These are phyloP conservation scores for Strigamia crassipes DNA, from an alignment of 2,888 invertebrate species.

Conservation along the genomic window DNA sequence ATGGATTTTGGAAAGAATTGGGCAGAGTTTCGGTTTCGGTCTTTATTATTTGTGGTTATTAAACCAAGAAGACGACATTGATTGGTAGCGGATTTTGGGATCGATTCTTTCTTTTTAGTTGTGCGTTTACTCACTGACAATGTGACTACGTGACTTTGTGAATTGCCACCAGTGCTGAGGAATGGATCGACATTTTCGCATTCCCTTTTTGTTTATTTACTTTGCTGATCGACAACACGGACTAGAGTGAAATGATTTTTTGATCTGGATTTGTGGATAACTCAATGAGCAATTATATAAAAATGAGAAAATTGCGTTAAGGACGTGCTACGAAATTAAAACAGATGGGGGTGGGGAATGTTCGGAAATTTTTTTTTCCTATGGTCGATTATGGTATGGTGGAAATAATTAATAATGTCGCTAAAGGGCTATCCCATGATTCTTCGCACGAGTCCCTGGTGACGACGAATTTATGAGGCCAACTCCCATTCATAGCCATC, in stretches of 20 bases:
- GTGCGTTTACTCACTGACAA: neutral
- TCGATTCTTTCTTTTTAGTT: neutral
- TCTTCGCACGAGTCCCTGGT: slow-evolving; percentile 7
- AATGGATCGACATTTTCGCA: no score
- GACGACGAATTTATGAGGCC: slow-evolving; percentile 26
- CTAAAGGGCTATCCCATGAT: slow-evolving; percentile 23
- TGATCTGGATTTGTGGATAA: no score
- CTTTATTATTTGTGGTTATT: neutral
- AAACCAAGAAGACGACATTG: neutral
- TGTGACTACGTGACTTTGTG: no score
- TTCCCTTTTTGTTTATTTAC: no score
- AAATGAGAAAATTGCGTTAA: neutral
- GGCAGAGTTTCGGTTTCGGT: neutral
- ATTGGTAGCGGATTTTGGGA: neutral
- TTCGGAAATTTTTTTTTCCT: neutral
- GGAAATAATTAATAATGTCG: slow-evolving; percentile 13
- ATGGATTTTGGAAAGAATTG: neutral
- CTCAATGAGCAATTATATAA: no score
- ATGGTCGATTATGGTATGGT: neutral
- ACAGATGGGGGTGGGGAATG: neutral
- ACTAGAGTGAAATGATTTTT: no score
- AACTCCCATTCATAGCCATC: slow-evolving; percentile 30
- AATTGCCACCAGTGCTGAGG: no score
- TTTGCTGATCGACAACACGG: no score
- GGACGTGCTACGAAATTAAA: neutral